A percentile compares a stretch with the other conserved stretches of the same genome.
Conservation (phyloP, 2,797 vertebrate species). For the Dendrocincla fuliginosa region DNA sequence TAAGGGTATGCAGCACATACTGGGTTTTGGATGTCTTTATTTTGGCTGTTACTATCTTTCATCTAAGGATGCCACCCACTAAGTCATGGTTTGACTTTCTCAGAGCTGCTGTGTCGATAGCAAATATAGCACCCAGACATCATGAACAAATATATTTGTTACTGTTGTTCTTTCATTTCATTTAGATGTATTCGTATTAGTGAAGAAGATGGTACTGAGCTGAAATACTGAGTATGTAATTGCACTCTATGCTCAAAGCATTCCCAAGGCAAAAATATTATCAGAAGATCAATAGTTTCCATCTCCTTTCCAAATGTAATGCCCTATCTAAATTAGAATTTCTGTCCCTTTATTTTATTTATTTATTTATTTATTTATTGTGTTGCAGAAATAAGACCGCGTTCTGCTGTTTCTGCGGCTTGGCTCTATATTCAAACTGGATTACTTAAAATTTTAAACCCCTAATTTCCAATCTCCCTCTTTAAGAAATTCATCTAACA, state of each 20-base stretch:
- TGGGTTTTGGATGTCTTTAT: background rate
- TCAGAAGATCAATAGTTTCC: background rate
- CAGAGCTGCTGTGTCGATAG: background rate
- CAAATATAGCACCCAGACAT: background rate
- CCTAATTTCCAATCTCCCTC: background rate
- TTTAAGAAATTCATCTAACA: background rate
- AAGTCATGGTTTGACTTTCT: background rate
- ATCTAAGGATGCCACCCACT: background rate
- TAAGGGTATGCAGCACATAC: background rate
- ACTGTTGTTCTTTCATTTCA: background rate
- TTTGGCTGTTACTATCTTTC: background rate
- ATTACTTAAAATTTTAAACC: constrained; percentile 38
- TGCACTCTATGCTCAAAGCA: background rate
- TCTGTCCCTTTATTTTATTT: background rate
- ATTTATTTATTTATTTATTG: background rate
- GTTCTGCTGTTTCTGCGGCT: background rate
- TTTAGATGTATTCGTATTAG: background rate
- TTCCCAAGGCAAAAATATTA: constrained; percentile 18
- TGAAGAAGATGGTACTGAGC: background rate
- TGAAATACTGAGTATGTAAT: background rate
- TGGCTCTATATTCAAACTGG: background rate
- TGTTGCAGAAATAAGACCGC: background rate
- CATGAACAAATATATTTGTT: background rate
- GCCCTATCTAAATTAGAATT: background rate
- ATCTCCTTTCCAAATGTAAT: constrained; percentile 21